Percentiles rank a stretch among this genome's conserved stretches.
Evolutionary conservation across 2,797 vertebrate genomes (phyloP).

Genomic region (Galago senegalensis): DNA sequence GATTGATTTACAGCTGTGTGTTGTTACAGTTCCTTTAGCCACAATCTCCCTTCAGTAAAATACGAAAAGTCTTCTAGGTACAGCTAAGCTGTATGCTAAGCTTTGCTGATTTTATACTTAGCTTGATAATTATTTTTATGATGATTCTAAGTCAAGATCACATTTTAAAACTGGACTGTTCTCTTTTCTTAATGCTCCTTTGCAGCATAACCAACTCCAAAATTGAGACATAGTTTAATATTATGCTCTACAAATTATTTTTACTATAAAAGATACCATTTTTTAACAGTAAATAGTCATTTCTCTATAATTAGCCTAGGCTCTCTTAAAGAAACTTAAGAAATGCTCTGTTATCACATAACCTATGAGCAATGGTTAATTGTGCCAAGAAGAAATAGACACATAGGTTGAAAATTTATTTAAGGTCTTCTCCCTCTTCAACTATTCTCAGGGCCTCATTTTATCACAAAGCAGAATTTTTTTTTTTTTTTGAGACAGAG

Average conservation of each 20-base stretch:
- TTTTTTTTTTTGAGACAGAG: too few species aligned
- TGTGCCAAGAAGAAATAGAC: neutral
- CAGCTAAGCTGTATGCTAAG: constrained; percentile 56
- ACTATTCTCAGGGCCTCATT: neutral
- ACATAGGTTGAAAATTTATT: neutral
- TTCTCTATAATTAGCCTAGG: neutral
- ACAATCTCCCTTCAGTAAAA: constrained; percentile 64
- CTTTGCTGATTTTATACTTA: constrained; percentile 73
- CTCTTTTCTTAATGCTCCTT: constrained; percentile 76
- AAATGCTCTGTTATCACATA: neutral
- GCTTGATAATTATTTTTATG: constrained; percentile 45
- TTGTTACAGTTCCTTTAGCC: constrained; percentile 17
- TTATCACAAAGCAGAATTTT: neutral
- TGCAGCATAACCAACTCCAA: constrained; percentile 68
- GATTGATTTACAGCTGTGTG: constrained; percentile 69
- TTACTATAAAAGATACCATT: neutral
- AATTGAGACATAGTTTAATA: constrained; percentile 73
- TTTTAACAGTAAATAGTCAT: neutral
- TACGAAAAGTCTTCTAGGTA: constrained; percentile 73
- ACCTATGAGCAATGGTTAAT: neutral
- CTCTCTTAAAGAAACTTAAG: constrained; percentile 8
- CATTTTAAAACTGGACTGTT: constrained; percentile 81
- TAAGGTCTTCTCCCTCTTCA: neutral
- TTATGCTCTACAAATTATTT: neutral
- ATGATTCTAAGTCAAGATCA: constrained; percentile 80